Base-by-base conservation (phyloP, 2,888 invertebrate species). In the Orchesella flavescens region DNA sequence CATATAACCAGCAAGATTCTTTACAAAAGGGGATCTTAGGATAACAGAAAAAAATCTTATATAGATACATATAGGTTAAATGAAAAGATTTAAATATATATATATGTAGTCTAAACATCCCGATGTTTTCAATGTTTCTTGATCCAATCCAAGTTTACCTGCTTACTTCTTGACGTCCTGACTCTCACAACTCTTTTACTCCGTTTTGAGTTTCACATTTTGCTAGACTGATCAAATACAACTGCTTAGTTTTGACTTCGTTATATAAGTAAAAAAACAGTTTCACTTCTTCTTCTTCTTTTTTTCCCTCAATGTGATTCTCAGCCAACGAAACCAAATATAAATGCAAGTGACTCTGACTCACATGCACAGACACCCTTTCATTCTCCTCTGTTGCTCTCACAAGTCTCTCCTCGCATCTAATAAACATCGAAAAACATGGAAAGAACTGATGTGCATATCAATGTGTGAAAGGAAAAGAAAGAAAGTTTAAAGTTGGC, bases 371-470 rank as follows among this genome's bases (percentile, higher is more conserved):
- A 82, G 24, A 76, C 75, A 82, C 82, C 82, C 82, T 76, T 81
- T 82, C 23, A 59, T 82, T 82, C 82, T 82, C 68, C 82, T 71
- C 43, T 34, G 24, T 53, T 81, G 75, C 75, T 59, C 46, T 44
- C 49, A 73, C 46, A 24, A 59, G 34, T 71, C 17, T n/a, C 55
- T 77, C 44, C 55, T 81, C 63, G 75, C 82, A 71, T 82, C 75
- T 76, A 76, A 76, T 76, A 82, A 82, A 82, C 82, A 82, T 71
- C 57, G 82, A 65, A 73, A 74, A 80, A 82, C 82, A 73, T 59
- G 43, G 61, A 9, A 65, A 44, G 57, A 75, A 76, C 49, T 76
- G 76, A 76, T 61, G 71, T 76, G 82, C 82, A 82, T 82, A 76
- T 76, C 75, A 82, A 82, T 82, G 63, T 19, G 17, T 53, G 34